A percentile compares a stretch with the other conserved stretches of the same genome.
These are phyloP conservation scores for Monopterus albus DNA, from an alignment of 2,113 vertebrate genomes.

Conservation along the genomic window DNA sequence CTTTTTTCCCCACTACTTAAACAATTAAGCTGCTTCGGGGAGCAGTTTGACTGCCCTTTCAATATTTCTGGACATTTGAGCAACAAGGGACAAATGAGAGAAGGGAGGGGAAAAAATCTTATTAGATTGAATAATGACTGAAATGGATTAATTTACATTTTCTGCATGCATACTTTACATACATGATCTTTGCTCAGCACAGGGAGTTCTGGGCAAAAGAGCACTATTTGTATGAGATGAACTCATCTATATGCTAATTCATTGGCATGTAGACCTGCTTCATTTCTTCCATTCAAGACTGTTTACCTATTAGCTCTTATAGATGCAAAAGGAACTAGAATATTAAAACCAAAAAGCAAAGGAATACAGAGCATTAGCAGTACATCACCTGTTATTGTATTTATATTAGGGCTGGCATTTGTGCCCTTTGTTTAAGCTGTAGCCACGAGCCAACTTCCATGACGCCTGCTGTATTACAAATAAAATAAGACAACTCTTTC, in stretches of 20 bases:
- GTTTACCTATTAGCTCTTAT: slow-evolving; percentile 87
- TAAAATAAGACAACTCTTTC: slow-evolving; percentile 59
- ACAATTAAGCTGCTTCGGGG: slow-evolving; percentile 75
- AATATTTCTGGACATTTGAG: slow-evolving; percentile 76
- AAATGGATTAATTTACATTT: slow-evolving; percentile 86
- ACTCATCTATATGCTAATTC: slow-evolving; percentile 91
- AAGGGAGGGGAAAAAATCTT: slow-evolving; percentile 58
- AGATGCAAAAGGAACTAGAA: slow-evolving; percentile 83
- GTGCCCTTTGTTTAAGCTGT: slow-evolving; percentile 75
- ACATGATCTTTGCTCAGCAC: slow-evolving; percentile 84
- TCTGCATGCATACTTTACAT: slow-evolving; percentile 84
- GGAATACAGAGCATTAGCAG: slow-evolving; percentile 78
- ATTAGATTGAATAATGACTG: slow-evolving; percentile 84
- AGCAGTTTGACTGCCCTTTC: slow-evolving; percentile 68
- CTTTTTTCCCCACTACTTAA: slow-evolving; percentile 49
- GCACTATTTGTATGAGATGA: slow-evolving; percentile 87
- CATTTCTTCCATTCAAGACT: slow-evolving; percentile 83
- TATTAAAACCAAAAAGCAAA: slow-evolving; percentile 77
- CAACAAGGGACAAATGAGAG: slow-evolving; percentile 74
- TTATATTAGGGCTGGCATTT: slow-evolving; percentile 69
- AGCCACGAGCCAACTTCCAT: slow-evolving; percentile 58
- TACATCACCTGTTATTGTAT: slow-evolving; percentile 80
- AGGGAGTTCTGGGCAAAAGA: slow-evolving; percentile 84
- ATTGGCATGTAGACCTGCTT: slow-evolving; percentile 84
- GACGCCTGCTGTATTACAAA: slow-evolving; percentile 64